Evolutionary conservation across 2,797 vertebrate species (phyloP).

Genomic region (Myripristis murdjan): DNA sequence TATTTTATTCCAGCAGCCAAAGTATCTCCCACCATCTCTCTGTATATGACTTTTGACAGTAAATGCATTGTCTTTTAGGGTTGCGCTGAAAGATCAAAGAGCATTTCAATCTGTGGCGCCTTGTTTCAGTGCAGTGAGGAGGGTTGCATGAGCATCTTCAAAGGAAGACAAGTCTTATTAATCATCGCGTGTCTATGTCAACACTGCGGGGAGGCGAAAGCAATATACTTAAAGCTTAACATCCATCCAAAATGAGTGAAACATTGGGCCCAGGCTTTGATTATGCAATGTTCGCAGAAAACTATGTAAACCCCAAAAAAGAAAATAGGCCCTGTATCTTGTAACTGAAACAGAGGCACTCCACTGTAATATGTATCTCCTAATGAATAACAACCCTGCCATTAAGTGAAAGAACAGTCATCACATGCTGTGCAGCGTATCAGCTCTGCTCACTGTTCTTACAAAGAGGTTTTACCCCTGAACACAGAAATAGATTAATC

Average conservation of each 20-base stretch:
- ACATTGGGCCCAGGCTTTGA: constrained; percentile 58
- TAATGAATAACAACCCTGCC: constrained; percentile 28
- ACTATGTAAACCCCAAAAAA: constrained; percentile 56
- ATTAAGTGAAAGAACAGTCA: background rate
- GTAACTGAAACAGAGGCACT: constrained; percentile 39
- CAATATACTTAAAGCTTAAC: constrained; percentile 58
- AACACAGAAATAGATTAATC: constrained; percentile 39
- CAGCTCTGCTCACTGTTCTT: constrained; percentile 30
- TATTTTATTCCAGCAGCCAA: constrained; percentile 52
- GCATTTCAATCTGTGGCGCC: constrained; percentile 67
- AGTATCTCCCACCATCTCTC: constrained; percentile 47
- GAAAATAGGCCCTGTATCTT: constrained; percentile 13
- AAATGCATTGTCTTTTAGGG: constrained; percentile 59
- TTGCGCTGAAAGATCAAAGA: constrained; percentile 76
- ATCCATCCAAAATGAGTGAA: constrained; percentile 44
- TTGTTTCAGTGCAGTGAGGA: constrained; percentile 72
- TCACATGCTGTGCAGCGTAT: background rate
- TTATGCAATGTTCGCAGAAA: constrained; percentile 68
- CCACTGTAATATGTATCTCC: constrained; percentile 19
- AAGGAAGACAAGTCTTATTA: constrained; percentile 77
- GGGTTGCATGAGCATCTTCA: constrained; percentile 79
- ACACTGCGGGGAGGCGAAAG: constrained; percentile 58
- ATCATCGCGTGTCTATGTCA: constrained; percentile 65
- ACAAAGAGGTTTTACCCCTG: constrained; percentile 41
- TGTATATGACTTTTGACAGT: constrained; percentile 32